Base-by-base conservation (phyloP, 2,888 invertebrate species). In the Macaria notata region DNA sequence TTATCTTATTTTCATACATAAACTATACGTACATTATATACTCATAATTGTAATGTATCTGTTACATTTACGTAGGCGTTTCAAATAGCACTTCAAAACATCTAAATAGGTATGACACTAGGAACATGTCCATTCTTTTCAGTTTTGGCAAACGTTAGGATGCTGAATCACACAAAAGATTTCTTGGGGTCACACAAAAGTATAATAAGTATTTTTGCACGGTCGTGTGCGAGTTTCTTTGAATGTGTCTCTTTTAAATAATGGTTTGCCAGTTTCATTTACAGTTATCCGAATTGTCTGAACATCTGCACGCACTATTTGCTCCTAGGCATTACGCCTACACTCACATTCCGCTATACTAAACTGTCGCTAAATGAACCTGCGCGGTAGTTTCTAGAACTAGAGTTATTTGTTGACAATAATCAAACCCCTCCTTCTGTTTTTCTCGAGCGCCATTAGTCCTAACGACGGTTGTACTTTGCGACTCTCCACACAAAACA, bases 301-400 rank as follows among this genome's bases (percentile, higher is more conserved):
- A 54, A 54, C 51, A 59, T 55, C 48, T 59, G 54, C 55, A 54
- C 59, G 59, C 59, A 59, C 59, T 59, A 54, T 59, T 59, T 50
- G 54, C 54, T 59, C 39, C 59, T 59, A 59, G 59, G 59, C 54
- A 59, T 55, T 54, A 51, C 59, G 51, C 59, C 59, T 51, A 50
- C 59, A 42, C 45, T 42, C 19, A 59, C 51, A 59, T 55, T 55
- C 54, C 48, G 47, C 54, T 59, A 52, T 51, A 47, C 48, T 36
- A 41, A 51, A 48, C 36, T 55, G 59, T 59, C 54, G 47, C 59
- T 51, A 45, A 42, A 29, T 31, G 38, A 54, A 59, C 41, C 48
- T 50, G 19, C 48, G 29, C 48, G 48, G 33, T 19, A 33, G 3
- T 45, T 51, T 45, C 9, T 48, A 8, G 33, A 51, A 59, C 51